Base-by-base conservation (phyloP, 2,113 vertebrate genomes). In the Microtus oregoni region DNA sequence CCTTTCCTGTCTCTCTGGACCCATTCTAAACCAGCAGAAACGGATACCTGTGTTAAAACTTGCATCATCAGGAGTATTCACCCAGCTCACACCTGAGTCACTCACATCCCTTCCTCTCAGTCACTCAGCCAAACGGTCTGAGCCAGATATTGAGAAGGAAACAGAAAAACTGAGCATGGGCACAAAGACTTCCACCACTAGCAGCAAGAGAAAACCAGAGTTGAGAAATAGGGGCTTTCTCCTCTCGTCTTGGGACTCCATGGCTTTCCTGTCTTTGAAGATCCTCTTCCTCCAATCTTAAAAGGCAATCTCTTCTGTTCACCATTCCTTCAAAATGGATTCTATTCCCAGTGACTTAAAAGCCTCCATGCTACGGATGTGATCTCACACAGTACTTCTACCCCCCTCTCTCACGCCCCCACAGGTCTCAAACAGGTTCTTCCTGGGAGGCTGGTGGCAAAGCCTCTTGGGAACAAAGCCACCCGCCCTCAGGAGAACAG, bases 371-470 rank as follows among this genome's bases (percentile, higher is more conserved):
- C 94, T 94, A 73, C n/a, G 81, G 90, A 97, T 89, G 94, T 96
- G 90, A 97, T 96, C 94, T 92, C 92, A 94, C 92, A 94, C 55
- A 94, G 93, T 7, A 13, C 50, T 20, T 91, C 77, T 91, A 92
- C 61, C 89, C 70, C n/a, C 82, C 91, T 89, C 95, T 97, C 94
- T 83, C 95, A 96, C 92, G 5, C 96, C 97, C 97, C 95, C 97
- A 97, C 95, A 97, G 90, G 92, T 95, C 92, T 98, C 91, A 97
- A 95, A 97, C 96, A 97, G 97, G 97, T 98, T 98, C 94, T 97
- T 97, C 97, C 96, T 96, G 92, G 95, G 88, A 97, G 86, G 92
- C 77, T 97, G 92, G 91, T 91, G 86, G 96, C 96, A 94, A 96
- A 97, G 89, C 72, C 94, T 78, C 58, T 67, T 0, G 14, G 92